A percentile compares a stretch with the other conserved stretches of the same genome.
Evolutionary conservation across 2,797 vertebrate genomes (phyloP).

Genomic region (Esox lucius): DNA sequence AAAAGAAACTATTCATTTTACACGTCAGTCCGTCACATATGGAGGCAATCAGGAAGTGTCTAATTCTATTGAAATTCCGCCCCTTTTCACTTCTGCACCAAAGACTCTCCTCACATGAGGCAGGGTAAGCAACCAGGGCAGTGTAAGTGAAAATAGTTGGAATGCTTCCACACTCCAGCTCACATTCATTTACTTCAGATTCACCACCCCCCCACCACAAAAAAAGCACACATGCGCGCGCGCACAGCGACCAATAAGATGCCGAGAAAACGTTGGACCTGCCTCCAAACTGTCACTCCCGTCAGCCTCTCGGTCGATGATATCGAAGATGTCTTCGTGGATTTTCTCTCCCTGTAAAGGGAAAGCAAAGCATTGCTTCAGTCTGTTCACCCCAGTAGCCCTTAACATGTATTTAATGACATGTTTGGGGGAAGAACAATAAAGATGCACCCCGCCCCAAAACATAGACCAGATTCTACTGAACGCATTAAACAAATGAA

Average conservation of each 20-base stretch:
- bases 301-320: slow-evolving; percentile 96
- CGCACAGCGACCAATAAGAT: neutral
- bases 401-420: neutral
- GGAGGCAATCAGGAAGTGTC: slow-evolving; percentile 18
- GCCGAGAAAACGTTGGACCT: slow-evolving; percentile 39
- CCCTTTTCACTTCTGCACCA: neutral
- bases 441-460: no score
- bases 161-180: slow-evolving; percentile 1
- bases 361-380: neutral
- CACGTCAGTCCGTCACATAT: slow-evolving; percentile 28
- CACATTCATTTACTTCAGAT: neutral
- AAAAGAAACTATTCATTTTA: neutral
- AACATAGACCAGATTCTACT: neutral
- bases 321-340: slow-evolving; percentile 98
- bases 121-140: neutral
- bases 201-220: neutral
- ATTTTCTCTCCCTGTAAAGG: slow-evolving; percentile 91
- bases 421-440: no score
- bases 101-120: neutral
- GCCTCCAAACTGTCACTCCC: slow-evolving; percentile 93
- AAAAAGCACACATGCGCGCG: neutral
- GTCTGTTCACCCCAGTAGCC: neutral
- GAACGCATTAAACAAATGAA: neutral
- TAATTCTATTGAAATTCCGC: slow-evolving; percentile 9
- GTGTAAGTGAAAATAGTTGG: neutral